Base-by-base conservation (phyloP, 1,140 invertebrate genomes). In the Tachypleus tridentatus region DNA sequence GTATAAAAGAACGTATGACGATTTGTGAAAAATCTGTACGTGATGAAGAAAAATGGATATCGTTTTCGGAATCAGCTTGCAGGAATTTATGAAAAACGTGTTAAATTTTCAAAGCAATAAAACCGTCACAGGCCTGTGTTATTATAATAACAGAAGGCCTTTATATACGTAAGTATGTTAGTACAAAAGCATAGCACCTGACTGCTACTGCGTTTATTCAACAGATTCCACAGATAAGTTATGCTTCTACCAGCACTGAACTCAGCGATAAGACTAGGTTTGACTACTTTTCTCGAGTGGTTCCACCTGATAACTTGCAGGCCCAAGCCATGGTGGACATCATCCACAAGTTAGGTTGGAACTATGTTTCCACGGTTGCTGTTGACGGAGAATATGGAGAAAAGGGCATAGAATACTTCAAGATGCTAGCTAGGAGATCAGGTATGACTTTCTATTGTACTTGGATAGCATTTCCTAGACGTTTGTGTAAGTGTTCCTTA, bases 361-460 rank as follows among this genome's bases (percentile, higher is more conserved):
- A 83, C 64, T 89, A 86, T 73, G 84, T 88, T 51, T 86, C 85
- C 3, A 86, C 86, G 0, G 81, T 88, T 3, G 84, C 84, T 10
- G 85, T 85, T 59, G 84, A 86, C 70, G 86, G 87, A 51, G 86
- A 87, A 71, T 88, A 88, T 72, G 86, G 86, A 5, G 86, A 87
- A 74, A 82, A 83, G 80, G 84, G 80, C 9, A 85, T 82, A 56
- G 82, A 83, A 57, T 82, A 82, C 57, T 84, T 86, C 69, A 81
- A 81, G 56, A 77, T 77, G 51, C 74, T 80, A 49, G 80, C 82
- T 4, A 73, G 75, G 50, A 73, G 77, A 59, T 77, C 79, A 65
- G 80, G 70, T 74, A 75, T 54, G 68, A 29, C 29, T 29, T 29
- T 29, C 29, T 29, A 29, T 29, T 29, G 29, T 29, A 29, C 2